Evolutionary conservation across 2,888 invertebrate species (phyloP).

Genomic region (Phyllotreta striolata): DNA sequence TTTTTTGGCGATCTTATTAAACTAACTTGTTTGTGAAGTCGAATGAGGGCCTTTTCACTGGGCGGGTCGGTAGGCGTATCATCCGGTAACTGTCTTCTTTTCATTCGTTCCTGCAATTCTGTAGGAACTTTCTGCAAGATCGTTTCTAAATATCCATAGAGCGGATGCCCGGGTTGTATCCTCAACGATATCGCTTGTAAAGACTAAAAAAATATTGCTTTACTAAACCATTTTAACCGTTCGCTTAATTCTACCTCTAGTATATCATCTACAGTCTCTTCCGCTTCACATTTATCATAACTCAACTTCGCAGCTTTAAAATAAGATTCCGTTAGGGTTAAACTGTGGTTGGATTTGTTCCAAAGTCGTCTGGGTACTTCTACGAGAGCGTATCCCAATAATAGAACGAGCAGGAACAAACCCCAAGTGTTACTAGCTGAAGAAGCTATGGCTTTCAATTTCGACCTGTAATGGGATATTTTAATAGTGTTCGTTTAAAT

Average conservation of each 20-base stretch:
- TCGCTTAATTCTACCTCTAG: constrained; percentile 73
- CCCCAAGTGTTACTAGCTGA: constrained; percentile 99
- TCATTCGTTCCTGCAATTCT: constrained; percentile 78
- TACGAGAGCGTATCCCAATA: constrained; percentile 94
- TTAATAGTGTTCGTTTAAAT: background rate
- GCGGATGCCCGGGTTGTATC: constrained; percentile 77
- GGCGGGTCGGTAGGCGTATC: constrained; percentile 73
- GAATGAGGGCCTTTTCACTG: constrained; percentile 84
- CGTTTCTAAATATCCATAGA: constrained; percentile 84
- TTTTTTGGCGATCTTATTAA: constrained; percentile 6
- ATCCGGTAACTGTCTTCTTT: constrained; percentile 67
- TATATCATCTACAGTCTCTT: constrained; percentile 95
- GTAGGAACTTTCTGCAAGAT: constrained; percentile 88
- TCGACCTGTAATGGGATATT: constrained; percentile 64
- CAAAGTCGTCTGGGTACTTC: constrained; percentile 93
- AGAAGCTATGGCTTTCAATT: constrained; percentile 95
- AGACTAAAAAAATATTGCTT: constrained; percentile 67
- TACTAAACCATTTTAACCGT: constrained; percentile 9
- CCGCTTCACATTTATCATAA: constrained; percentile 95
- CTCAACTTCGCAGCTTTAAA: constrained; percentile 95
- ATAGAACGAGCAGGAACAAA: constrained; percentile 88
- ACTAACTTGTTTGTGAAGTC: constrained; percentile 86
- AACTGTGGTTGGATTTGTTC: constrained; percentile 77
- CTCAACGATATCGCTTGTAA: constrained; percentile 82
- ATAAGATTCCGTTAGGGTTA: constrained; percentile 66